Evolutionary conservation across 1,140 invertebrate species (phyloP).

Genomic region (Cephus cinctus): DNA sequence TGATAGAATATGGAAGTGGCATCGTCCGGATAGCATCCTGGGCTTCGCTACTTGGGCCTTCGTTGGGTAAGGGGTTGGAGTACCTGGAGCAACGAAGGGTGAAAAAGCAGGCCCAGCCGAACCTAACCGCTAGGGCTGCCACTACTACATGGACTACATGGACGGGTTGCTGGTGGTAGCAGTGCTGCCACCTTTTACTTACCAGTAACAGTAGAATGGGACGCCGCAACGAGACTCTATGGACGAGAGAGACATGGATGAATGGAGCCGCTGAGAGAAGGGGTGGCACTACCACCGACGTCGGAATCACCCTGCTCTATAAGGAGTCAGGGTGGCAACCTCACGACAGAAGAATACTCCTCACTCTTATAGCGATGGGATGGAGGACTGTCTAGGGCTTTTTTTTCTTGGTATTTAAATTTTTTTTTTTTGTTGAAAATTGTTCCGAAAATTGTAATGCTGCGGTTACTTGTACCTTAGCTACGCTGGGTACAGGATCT

Average conservation of each 20-base stretch:
- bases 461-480: no score
- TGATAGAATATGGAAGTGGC: constrained; percentile 17
- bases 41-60: neutral
- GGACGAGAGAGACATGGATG: constrained; percentile 18
- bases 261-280: no score
- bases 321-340: constrained; percentile 20
- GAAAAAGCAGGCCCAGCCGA: neutral
- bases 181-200: no score
- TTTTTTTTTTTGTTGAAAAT: no score
- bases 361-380: constrained; percentile 23
- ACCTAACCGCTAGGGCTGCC: no score
- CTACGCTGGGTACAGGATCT: no score
- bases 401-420: no score
- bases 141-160: no score
- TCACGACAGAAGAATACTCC: constrained; percentile 24
- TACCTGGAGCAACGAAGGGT: neutral
- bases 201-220: no score
- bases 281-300: no score
- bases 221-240: neutral
- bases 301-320: no score
- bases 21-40: neutral
- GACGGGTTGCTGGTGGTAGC: no score
- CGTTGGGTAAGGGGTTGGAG: neutral
- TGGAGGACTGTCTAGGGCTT: constrained; percentile 24
- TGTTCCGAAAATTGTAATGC: constrained; percentile 1